A percentile compares a stretch with the other conserved stretches of the same genome.
phyloP scores from a whole-genome alignment of 1,140 invertebrate genomes.

The Apis florea region DNA sequence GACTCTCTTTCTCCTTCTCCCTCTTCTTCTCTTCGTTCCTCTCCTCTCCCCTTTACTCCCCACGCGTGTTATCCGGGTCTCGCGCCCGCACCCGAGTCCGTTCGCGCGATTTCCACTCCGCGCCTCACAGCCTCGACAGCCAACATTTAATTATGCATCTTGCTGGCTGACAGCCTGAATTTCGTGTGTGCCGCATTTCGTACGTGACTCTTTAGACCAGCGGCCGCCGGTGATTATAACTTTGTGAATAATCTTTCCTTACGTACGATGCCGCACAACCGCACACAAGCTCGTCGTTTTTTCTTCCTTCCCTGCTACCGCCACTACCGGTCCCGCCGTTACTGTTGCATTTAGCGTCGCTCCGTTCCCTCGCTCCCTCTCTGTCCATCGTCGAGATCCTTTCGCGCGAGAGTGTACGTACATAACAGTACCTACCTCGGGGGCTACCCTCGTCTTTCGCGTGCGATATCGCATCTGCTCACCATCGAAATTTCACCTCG shows the following conservation, averaged over 20 bases:
- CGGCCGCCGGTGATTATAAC: conserved; percentile 39
- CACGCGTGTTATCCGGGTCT: conserved; percentile 14
- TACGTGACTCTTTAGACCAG: conserved; percentile 37
- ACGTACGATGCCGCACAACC: conserved; percentile 10
- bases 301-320: neutral
- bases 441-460: conserved; percentile 6
- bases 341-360: neutral
- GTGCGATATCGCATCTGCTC: conserved; percentile 20
- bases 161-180: conserved; percentile 46
- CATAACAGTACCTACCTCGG: neutral
- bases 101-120: conserved; percentile 17
- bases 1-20: neutral
- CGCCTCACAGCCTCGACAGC: conserved; percentile 12
- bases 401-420: conserved; percentile 7
- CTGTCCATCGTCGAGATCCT: neutral
- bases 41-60: neutral
- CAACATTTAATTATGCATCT: conserved; percentile 51
- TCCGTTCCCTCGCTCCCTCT: neutral
- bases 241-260: conserved; percentile 27
- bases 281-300: neutral
- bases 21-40: neutral
- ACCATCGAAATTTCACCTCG: conserved; percentile 2
- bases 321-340: neutral
- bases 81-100: conserved; percentile 9
- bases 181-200: conserved; percentile 47